Percentiles rank a stretch among this genome's conserved stretches.
Conservation (phyloP, 2,888 invertebrate species). For the Xestia c-nigrum region DNA sequence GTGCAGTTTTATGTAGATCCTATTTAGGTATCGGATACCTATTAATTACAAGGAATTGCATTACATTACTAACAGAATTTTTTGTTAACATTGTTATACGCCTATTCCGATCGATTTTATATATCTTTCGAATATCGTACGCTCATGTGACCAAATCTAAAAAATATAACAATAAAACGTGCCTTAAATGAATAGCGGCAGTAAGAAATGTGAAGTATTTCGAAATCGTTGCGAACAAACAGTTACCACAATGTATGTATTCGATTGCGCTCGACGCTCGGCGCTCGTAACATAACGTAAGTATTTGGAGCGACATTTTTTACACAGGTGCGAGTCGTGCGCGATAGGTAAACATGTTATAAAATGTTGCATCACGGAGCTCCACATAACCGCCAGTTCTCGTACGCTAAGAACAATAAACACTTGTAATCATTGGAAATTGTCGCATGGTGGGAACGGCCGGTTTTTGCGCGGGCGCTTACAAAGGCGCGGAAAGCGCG, state of each 20-base stretch:
- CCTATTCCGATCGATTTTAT: conserved; percentile 44
- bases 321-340: conserved; percentile 59
- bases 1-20: conserved; percentile 48
- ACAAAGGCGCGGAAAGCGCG: conserved; percentile 81
- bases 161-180: conserved; percentile 49
- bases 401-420: conserved; percentile 82
- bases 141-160: conserved; percentile 33
- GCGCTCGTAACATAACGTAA: conserved; percentile 57
- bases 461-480: conserved; percentile 79
- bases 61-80: conserved; percentile 28
- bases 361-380: conserved; percentile 75
- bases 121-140: conserved; percentile 41
- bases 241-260: conserved; percentile 34
- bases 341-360: conserved; percentile 70
- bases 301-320: conserved; percentile 69
- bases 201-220: conserved; percentile 42
- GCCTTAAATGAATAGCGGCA: conserved; percentile 20
- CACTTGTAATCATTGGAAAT: conserved; percentile 82
- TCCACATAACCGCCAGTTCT: conserved; percentile 78
- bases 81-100: conserved; percentile 39
- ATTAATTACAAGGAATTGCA: conserved; percentile 46
- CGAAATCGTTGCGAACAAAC: conserved; percentile 42
- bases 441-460: conserved; percentile 81
- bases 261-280: conserved; percentile 49
- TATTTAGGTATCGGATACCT: conserved; percentile 45